phyloP scores from a whole-genome alignment of 2,797 vertebrate species.

The Orestias chungarensis region DNA sequence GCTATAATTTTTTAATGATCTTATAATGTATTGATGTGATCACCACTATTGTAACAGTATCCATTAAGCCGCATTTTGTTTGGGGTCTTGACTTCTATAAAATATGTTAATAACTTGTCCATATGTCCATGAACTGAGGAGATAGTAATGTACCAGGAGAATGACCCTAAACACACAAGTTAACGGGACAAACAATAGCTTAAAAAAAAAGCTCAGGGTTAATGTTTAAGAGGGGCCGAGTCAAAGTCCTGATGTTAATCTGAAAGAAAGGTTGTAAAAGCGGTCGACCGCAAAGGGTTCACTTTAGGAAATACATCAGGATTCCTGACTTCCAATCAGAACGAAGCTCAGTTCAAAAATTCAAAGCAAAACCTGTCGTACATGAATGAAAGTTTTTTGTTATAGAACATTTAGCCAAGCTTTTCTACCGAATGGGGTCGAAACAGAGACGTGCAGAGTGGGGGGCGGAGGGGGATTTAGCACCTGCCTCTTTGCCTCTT shows the following conservation, averaged over 20 bases:
- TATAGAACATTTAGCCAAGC: background rate
- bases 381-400: no score
- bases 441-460: no score
- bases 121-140: background rate
- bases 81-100: background rate
- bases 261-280: background rate
- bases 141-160: background rate
- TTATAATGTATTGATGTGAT: background rate
- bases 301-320: background rate
- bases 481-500: no score
- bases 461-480: no score
- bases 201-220: background rate
- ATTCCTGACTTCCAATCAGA: background rate
- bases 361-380: background rate
- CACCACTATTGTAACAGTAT: background rate
- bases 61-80: background rate
- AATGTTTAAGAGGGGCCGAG: background rate
- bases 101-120: background rate
- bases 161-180: slow-evolving; percentile 10
- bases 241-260: slow-evolving; percentile 12
- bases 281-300: background rate
- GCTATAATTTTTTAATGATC: background rate
- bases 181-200: background rate
- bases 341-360: background rate
- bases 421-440: background rate